These are phyloP conservation scores for Anthonomus grandis DNA, from an alignment of 1,140 invertebrate genomes.

Conservation along the genomic window DNA sequence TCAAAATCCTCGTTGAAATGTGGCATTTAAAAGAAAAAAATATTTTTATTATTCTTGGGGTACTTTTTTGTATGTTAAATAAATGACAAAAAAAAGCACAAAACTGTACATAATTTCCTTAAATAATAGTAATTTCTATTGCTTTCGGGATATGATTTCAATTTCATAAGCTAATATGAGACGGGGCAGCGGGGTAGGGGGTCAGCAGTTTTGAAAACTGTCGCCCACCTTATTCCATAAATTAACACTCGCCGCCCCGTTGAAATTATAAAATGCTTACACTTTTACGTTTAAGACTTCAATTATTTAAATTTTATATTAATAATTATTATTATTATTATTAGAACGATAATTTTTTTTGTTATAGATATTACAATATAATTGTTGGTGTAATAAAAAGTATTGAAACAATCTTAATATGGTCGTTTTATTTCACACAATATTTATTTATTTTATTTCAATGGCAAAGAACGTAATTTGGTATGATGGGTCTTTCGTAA, in stretches of 20 bases:
- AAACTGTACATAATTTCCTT: constrained; percentile 34
- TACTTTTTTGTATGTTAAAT: constrained; percentile 31
- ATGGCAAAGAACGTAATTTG: too few relatives aligned
- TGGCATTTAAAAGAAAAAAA: constrained; percentile 15
- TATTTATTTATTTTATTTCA: too few relatives aligned
- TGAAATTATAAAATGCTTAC: constrained; percentile 41
- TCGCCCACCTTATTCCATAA: background rate
- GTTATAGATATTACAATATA: constrained; percentile 49
- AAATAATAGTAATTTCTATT: constrained; percentile 27
- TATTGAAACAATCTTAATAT: constrained; percentile 28
- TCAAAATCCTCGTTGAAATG: background rate
- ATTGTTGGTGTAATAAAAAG: constrained; percentile 52
- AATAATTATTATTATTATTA: constrained; percentile 46
- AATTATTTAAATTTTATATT: constrained; percentile 39
- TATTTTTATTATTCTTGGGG: constrained; percentile 34
- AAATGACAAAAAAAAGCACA: constrained; percentile 9
- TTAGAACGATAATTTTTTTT: constrained; percentile 44
- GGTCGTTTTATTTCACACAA: background rate
- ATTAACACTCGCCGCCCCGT: background rate
- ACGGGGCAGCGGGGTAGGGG: constrained; percentile 32
- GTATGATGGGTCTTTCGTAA: too few relatives aligned
- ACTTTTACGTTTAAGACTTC: constrained; percentile 39
- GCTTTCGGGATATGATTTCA: constrained; percentile 40
- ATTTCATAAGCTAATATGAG: constrained; percentile 24
- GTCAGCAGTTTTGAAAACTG: constrained; percentile 23